A percentile compares a stretch with the other conserved stretches of the same genome.
Conservation (phyloP, 1,140 invertebrate species). For the Bombus confusus region DNA sequence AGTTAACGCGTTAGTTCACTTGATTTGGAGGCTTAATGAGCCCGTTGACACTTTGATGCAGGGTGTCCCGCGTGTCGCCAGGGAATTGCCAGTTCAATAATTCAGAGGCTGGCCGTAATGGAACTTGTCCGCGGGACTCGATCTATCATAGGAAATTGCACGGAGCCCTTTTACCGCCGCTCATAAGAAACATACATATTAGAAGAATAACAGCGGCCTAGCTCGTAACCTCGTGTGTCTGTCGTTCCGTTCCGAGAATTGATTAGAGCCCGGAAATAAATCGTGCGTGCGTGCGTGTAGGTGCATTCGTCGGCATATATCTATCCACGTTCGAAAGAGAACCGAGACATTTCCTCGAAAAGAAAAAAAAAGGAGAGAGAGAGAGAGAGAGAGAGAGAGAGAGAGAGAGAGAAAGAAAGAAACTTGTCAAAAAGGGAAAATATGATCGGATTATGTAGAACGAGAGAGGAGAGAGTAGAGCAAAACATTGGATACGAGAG, state of each 20-base stretch:
- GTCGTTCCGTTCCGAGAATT: constrained; percentile 76
- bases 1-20: constrained; percentile 71
- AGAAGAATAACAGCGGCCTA: constrained; percentile 74
- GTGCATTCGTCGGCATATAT: background rate
- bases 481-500: no score
- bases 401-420: no score
- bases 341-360: constrained; percentile 4
- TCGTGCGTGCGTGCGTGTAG: constrained; percentile 42
- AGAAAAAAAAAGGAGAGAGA: background rate
- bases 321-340: background rate
- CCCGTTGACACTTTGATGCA: constrained; percentile 79
- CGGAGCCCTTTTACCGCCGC: constrained; percentile 76
- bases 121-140: constrained; percentile 79
- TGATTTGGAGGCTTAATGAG: constrained; percentile 78
- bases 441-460: constrained; percentile 34
- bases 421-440: constrained; percentile 19
- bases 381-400: background rate
- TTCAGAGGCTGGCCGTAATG: constrained; percentile 78
- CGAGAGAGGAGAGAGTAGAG: no score
- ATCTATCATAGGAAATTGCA: constrained; percentile 82
- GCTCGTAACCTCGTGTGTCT: constrained; percentile 63
- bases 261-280: constrained; percentile 77
- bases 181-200: constrained; percentile 78
- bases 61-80: constrained; percentile 71
- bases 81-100: constrained; percentile 81